phyloP scores from a whole-genome alignment of 2,113 vertebrate genomes.

The Gorsachius goisagi region DNA sequence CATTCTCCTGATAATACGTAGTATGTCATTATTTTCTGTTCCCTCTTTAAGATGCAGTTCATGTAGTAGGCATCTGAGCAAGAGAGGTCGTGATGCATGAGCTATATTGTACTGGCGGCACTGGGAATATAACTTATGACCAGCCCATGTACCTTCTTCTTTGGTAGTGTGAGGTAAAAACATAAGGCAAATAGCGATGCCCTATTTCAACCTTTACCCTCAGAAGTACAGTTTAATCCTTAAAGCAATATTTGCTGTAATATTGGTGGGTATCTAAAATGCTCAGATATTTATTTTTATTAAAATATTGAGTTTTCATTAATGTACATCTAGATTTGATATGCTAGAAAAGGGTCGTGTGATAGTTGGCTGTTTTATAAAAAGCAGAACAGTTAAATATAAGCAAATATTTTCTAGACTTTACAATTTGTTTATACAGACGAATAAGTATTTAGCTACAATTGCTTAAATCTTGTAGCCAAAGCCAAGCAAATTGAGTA shows the following conservation, averaged over 20 bases:
- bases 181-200: not conserved
- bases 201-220: not conserved
- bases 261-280: not conserved
- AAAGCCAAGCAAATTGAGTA: not conserved
- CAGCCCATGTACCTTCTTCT: not conserved
- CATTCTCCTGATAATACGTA: not conserved
- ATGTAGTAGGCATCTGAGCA: not conserved
- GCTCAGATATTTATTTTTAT: not conserved
- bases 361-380: not conserved
- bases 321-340: not conserved
- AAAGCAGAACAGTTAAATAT: not conserved
- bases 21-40: not conserved
- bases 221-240: not conserved
- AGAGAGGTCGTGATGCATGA: not conserved
- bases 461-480: not conserved
- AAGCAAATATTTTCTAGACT: not conserved
- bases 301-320: not conserved
- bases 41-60: not conserved
- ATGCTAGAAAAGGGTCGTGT: not conserved
- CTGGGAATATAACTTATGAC: not conserved
- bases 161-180: not conserved
- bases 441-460: not conserved
- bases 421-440: not conserved
- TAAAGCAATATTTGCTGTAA: not conserved
- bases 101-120: too few relatives aligned